Conservation (phyloP, 2,888 invertebrate genomes). For the Caenorhabditis sinica region DNA sequence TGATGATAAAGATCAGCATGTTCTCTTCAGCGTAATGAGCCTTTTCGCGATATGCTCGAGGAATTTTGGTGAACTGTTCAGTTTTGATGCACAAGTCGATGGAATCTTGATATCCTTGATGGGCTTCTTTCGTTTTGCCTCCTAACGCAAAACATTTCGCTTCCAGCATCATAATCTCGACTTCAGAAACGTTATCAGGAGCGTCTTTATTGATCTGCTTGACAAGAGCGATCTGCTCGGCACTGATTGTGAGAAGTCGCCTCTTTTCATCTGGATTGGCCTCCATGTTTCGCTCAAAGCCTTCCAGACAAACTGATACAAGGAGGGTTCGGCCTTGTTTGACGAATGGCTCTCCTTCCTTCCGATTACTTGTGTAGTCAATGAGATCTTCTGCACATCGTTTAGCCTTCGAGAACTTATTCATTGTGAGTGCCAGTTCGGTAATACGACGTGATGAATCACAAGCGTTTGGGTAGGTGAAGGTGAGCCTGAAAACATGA, state of each 20-base stretch:
- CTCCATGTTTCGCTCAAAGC: slow-evolving; percentile 30
- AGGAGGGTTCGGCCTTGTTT: slow-evolving; percentile 18
- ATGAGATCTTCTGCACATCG: slow-evolving; percentile 46
- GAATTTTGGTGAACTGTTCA: slow-evolving; percentile 17
- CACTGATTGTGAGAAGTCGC: slow-evolving; percentile 14
- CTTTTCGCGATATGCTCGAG: slow-evolving; percentile 37
- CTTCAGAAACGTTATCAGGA: slow-evolving; percentile 3
- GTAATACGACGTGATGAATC: slow-evolving; percentile 37
- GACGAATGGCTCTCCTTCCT: slow-evolving; percentile 18
- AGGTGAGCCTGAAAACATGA: slow-evolving; percentile 27
- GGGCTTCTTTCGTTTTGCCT: slow-evolving; percentile 14
- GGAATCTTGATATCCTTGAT: slow-evolving; percentile 26
- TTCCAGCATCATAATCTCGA: slow-evolving; percentile 25
- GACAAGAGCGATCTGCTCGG: slow-evolving; percentile 8
- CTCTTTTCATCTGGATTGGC: slow-evolving; percentile 31
- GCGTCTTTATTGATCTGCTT: slow-evolving; percentile 22
- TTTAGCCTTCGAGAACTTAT: slow-evolving; percentile 37
- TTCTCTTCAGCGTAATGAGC: slow-evolving; percentile 22
- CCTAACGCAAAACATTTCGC: slow-evolving; percentile 18
- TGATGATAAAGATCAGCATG: slow-evolving; percentile 22
- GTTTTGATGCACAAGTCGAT: slow-evolving; percentile 34
- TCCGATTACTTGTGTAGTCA: slow-evolving; percentile 33
- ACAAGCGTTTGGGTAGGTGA: slow-evolving; percentile 4
- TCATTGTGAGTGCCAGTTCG: slow-evolving; percentile 23
- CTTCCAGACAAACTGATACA: slow-evolving; percentile 31